Evolutionary conservation across 2,888 invertebrate species (phyloP).

Genomic region (Philaethria dido): DNA sequence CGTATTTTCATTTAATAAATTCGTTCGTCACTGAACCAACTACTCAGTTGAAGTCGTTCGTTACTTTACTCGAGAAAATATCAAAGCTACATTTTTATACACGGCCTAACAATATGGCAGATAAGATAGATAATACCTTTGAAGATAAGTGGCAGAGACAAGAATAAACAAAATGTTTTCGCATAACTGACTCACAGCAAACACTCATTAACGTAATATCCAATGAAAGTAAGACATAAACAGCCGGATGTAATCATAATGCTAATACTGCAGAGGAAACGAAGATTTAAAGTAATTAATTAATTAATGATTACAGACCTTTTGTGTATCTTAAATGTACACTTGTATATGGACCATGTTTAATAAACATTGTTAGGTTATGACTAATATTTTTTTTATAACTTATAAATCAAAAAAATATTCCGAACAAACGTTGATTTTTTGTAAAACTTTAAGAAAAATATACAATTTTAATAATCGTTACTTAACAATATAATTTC

Average conservation of each 20-base stretch:
- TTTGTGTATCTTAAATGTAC: not conserved
- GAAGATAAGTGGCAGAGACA: conserved; percentile 64
- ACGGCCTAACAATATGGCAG: conserved; percentile 67
- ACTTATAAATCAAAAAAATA: too few relatives aligned
- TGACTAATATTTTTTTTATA: too few relatives aligned
- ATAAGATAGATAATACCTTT: conserved; percentile 78
- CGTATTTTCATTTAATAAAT: conserved; percentile 44
- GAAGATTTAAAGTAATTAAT: conserved; percentile 17
- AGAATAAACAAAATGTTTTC: conserved; percentile 76
- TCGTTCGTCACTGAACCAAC: conserved; percentile 72
- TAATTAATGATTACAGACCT: conserved; percentile 12
- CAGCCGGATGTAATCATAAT: conserved; percentile 66
- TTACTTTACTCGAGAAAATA: conserved; percentile 61
- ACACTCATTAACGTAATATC: conserved; percentile 53
- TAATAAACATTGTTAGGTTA: not conserved
- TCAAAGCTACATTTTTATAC: conserved; percentile 70
- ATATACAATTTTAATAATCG: too few relatives aligned
- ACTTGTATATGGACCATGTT: not conserved
- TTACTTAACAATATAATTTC: too few relatives aligned
- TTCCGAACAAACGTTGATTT: too few relatives aligned
- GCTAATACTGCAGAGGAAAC: conserved; percentile 56
- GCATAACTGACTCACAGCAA: conserved; percentile 75
- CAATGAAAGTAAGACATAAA: conserved; percentile 52
- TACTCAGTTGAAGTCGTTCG: conserved; percentile 75
- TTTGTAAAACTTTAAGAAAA: too few relatives aligned